Evolutionary conservation across 2,888 invertebrate genomes (phyloP).

Genomic region (Phaedon cochleariae): DNA sequence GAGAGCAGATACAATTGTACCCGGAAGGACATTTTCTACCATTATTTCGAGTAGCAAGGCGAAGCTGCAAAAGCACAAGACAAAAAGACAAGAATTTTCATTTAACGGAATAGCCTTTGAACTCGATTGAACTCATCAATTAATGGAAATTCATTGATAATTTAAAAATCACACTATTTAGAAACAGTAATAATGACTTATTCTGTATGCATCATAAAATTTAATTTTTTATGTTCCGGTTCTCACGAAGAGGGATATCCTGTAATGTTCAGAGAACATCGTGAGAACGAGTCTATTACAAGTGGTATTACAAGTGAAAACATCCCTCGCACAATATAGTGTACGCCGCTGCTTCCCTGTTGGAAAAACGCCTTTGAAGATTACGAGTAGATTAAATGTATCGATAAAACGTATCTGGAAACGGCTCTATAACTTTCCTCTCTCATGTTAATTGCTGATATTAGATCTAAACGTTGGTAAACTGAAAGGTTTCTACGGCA

Average conservation of each 20-base stretch:
- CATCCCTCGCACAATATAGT: background rate
- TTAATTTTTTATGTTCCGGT: too few species aligned
- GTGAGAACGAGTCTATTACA: too few species aligned
- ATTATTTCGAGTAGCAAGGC: background rate
- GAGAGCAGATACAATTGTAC: background rate
- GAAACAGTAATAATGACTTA: too few species aligned
- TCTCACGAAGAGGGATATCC: too few species aligned
- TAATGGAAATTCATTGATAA: too few species aligned
- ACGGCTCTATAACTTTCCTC: slow-evolving; percentile 32
- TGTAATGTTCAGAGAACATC: too few species aligned
- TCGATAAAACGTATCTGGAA: slow-evolving; percentile 30
- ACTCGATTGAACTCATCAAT: background rate
- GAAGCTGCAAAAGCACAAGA: too few species aligned
- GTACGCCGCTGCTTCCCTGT: background rate
- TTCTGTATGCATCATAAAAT: too few species aligned
- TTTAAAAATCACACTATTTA: too few species aligned
- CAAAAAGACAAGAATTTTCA: too few species aligned
- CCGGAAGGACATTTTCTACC: background rate
- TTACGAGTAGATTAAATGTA: slow-evolving; percentile 20
- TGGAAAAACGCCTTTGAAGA: slow-evolving; percentile 16
- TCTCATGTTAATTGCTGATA: slow-evolving; percentile 38
- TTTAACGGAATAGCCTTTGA: background rate
- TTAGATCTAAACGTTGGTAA: slow-evolving; percentile 29
- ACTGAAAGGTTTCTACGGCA: slow-evolving; percentile 28
- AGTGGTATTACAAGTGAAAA: too few species aligned